Percentiles rank a stretch among this genome's conserved stretches.
Conservation (phyloP, 2,113 vertebrate genomes). For the Toxostoma redivivum region DNA sequence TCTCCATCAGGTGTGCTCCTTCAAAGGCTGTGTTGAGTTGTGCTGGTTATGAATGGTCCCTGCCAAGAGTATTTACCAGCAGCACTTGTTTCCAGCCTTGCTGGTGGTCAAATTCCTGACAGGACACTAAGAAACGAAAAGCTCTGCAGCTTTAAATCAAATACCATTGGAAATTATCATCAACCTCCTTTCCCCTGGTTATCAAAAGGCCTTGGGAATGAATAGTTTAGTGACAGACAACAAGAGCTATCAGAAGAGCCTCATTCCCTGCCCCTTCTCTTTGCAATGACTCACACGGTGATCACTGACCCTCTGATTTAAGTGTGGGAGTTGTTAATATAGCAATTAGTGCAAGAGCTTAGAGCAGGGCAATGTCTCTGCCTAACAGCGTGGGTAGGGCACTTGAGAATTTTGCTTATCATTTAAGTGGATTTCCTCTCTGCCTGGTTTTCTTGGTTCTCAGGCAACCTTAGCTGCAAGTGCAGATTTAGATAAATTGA, state of each 20-base stretch:
- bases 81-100: neutral
- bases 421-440: neutral
- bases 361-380: neutral
- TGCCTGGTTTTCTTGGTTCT: neutral
- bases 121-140: neutral
- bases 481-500: neutral
- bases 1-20: neutral
- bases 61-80: neutral
- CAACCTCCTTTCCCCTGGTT: neutral
- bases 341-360: neutral
- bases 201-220: neutral
- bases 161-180: neutral
- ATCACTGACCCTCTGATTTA: neutral
- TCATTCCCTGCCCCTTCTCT: neutral
- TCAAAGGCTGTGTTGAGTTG: neutral
- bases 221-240: neutral
- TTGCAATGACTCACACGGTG: neutral
- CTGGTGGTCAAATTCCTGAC: neutral
- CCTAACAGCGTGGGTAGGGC: neutral
- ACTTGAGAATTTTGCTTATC: neutral
- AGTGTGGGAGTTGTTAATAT: neutral
- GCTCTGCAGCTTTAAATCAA: neutral
- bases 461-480: neutral
- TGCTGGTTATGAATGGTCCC: neutral
- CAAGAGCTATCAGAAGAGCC: neutral